Percentiles rank a stretch among this genome's conserved stretches.
Conservation (phyloP, 1,140 invertebrate genomes). For the Penaeus japonicus region DNA sequence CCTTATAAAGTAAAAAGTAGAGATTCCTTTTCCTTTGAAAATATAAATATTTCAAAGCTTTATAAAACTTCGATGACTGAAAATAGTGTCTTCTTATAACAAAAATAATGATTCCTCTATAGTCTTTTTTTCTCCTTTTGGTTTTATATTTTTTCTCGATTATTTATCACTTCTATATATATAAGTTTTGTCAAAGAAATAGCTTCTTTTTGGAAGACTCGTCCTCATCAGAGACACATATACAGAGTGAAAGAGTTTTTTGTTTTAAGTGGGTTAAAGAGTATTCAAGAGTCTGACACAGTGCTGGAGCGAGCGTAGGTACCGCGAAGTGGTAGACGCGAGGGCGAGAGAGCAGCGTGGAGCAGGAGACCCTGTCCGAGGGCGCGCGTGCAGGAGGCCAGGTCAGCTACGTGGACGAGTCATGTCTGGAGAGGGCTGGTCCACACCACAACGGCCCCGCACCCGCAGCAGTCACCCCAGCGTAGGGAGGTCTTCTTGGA, state of each 20-base stretch:
- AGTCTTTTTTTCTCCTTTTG: background rate
- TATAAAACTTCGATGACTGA: slow-evolving; percentile 43
- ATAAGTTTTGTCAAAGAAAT: background rate
- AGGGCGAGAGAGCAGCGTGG: background rate
- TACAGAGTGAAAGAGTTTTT: background rate
- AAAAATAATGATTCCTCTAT: slow-evolving; percentile 31
- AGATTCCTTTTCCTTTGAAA: slow-evolving; percentile 18
- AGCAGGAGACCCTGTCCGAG: background rate
- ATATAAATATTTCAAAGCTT: slow-evolving; percentile 32
- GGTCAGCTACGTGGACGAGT: slow-evolving; percentile 41
- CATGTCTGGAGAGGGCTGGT: slow-evolving; percentile 33
- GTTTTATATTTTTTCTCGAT: background rate
- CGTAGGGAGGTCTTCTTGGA: slow-evolving; percentile 93
- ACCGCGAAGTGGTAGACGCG: background rate
- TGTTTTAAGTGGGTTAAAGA: background rate
- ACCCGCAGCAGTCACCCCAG: slow-evolving; percentile 86
- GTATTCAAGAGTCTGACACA: background rate
- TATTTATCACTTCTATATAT: slow-evolving; percentile 28
- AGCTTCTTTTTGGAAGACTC: slow-evolving; percentile 28
- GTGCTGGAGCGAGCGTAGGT: background rate
- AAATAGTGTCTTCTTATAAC: slow-evolving; percentile 34
- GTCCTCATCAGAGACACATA: background rate
- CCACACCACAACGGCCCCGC: background rate
- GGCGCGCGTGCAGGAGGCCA: slow-evolving; percentile 8
- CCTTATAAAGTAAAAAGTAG: background rate